Evolutionary conservation across 2,888 invertebrate species (phyloP).

Genomic region (Drosophila mimetica): DNA sequence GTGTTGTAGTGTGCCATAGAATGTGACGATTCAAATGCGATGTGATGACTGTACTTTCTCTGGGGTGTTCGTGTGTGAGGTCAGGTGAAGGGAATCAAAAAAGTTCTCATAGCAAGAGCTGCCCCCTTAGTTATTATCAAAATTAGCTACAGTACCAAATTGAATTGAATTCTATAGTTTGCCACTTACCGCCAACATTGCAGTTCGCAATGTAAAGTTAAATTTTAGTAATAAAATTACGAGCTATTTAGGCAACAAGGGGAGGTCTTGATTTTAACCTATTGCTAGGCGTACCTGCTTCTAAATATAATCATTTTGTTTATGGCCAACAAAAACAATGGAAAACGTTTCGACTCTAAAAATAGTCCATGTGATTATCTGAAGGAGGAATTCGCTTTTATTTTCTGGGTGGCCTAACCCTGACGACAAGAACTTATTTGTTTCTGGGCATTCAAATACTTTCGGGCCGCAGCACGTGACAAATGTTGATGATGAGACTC

Average conservation of each 20-base stretch:
- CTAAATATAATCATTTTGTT: conserved; percentile 26
- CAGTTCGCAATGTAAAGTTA: conserved; percentile 78
- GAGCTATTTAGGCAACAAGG: conserved; percentile 9
- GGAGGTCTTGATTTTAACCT: neutral
- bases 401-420: conserved; percentile 57
- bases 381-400: conserved; percentile 50
- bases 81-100: conserved; percentile 43
- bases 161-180: conserved; percentile 38
- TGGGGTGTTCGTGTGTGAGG: conserved; percentile 21
- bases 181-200: conserved; percentile 77
- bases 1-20: conserved; percentile 48
- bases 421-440: conserved; percentile 72
- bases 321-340: conserved; percentile 16
- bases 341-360: conserved; percentile 34
- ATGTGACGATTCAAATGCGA: conserved; percentile 41
- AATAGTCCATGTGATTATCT: conserved; percentile 60
- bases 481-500: conserved; percentile 18
- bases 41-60: conserved; percentile 48
- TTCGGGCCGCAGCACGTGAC: conserved; percentile 43
- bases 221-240: conserved; percentile 37
- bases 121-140: conserved; percentile 40
- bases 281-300: conserved; percentile 24
- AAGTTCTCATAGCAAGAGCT: conserved; percentile 74
- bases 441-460: conserved; percentile 16
- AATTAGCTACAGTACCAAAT: conserved; percentile 29